These are phyloP conservation scores for Drosophila varians DNA, from an alignment of 1,140 invertebrate species.

Conservation along the genomic window DNA sequence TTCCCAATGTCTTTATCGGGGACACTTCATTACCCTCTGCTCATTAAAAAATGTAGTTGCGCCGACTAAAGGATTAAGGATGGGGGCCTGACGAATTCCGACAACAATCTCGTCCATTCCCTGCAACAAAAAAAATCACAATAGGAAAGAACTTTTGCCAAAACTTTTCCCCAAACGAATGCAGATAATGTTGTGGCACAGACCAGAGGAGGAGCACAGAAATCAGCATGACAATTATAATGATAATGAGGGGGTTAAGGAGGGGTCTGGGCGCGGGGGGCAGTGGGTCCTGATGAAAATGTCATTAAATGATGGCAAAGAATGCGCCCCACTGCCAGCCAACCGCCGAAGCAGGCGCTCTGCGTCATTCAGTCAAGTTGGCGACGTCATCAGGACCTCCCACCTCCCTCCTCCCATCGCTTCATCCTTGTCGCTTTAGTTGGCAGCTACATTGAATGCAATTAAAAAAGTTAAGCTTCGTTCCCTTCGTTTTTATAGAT, in stretches of 20 bases:
- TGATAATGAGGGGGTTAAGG: conserved; percentile 64
- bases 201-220: conserved; percentile 24
- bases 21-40: conserved; percentile 52
- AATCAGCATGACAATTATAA: conserved; percentile 82
- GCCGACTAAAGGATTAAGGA: conserved; percentile 25
- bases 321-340: conserved; percentile 34
- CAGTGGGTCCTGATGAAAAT: conserved; percentile 63
- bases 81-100: conserved; percentile 23
- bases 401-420: conserved; percentile 4
- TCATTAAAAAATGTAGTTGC: conserved; percentile 72
- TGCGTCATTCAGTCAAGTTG: conserved; percentile 52
- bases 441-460: conserved; percentile 78
- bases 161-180: conserved; percentile 70
- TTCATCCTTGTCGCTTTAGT: conserved; percentile 40
- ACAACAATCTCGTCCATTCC: conserved; percentile 36
- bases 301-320: conserved; percentile 75
- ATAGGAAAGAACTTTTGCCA: conserved; percentile 41
- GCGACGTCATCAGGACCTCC: conserved; percentile 42
- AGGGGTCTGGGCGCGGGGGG: not conserved
- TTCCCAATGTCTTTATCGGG: conserved; percentile 34
- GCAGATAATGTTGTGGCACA: conserved; percentile 43
- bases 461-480: conserved; percentile 72
- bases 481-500: conserved; percentile 18
- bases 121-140: conserved; percentile 58
- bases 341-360: conserved; percentile 4